Conservation (phyloP, 2,797 vertebrate species). For the Anguilla marmorata region DNA sequence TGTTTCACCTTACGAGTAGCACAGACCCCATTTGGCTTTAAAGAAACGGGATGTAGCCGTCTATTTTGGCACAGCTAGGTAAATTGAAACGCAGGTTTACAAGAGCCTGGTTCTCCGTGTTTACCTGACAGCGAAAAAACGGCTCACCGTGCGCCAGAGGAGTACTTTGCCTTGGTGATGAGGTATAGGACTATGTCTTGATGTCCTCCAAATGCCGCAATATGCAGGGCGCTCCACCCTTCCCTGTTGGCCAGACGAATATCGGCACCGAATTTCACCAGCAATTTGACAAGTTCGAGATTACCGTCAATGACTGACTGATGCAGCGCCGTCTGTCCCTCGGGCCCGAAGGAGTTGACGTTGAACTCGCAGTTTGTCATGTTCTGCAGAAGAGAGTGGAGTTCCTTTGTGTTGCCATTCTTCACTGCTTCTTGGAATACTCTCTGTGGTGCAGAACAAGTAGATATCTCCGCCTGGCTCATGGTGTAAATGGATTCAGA, state of each 20-base stretch:
- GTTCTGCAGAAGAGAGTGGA: constrained; percentile 93
- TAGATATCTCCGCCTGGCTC: constrained; percentile 92
- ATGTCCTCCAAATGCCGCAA: constrained; percentile 96
- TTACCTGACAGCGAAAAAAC: constrained; percentile 70
- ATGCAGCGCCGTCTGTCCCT: constrained; percentile 96
- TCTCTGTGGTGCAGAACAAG: constrained; percentile 86
- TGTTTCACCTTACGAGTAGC: constrained; percentile 58
- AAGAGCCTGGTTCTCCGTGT: constrained; percentile 58
- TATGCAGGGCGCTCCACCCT: constrained; percentile 98
- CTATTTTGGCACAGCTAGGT: constrained; percentile 66
- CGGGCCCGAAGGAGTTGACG: constrained; percentile 96
- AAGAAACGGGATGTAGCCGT: constrained; percentile 49
- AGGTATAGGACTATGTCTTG: constrained; percentile 99
- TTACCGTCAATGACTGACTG: constrained; percentile 98
- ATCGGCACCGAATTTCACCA: constrained; percentile 97
- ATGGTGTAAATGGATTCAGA: constrained; percentile 69
- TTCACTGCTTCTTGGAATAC: constrained; percentile 98
- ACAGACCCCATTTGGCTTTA: constrained; percentile 69
- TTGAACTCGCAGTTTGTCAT: constrained; percentile 99
- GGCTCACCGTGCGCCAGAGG: constrained; percentile 85
- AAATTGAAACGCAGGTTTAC: constrained; percentile 56
- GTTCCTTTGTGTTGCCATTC: constrained; percentile 92
- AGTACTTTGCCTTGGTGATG: constrained; percentile 99
- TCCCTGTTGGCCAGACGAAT: constrained; percentile 96
- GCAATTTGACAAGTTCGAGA: constrained; percentile 96